phyloP scores from a whole-genome alignment of 2,888 invertebrate species.

The Drosophila kuntzei region DNA sequence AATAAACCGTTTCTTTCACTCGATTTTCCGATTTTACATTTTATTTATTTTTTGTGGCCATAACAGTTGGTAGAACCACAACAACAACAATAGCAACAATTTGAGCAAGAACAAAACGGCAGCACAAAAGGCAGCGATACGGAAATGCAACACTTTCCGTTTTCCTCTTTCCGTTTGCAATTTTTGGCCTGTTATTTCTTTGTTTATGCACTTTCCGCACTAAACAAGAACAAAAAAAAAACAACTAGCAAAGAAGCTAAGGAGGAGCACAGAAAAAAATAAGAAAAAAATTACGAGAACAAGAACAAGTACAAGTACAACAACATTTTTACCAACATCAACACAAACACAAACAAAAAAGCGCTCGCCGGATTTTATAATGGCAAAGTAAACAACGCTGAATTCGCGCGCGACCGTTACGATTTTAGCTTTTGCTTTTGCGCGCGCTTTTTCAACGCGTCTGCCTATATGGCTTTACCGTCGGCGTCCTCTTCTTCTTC shows the following conservation, averaged over 20 bases:
- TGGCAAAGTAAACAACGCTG: slow-evolving; percentile 71
- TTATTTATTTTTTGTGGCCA: slow-evolving; percentile 6
- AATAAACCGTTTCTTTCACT: slow-evolving; percentile 1
- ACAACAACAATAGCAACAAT: slow-evolving; percentile 4
- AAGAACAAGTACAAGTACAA: slow-evolving; percentile 1
- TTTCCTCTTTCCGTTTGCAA: slow-evolving; percentile 61
- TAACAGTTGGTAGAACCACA: slow-evolving; percentile 19
- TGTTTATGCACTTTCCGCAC: slow-evolving; percentile 57
- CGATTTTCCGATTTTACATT: background rate
- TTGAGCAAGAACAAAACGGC: slow-evolving; percentile 6
- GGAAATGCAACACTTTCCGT: slow-evolving; percentile 78
- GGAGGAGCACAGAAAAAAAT: slow-evolving; percentile 1
- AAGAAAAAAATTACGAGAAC: slow-evolving; percentile 6
- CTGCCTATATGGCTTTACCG: slow-evolving; percentile 28
- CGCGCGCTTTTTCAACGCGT: slow-evolving; percentile 73
- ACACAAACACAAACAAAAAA: slow-evolving; percentile 64
- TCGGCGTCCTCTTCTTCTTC: background rate
- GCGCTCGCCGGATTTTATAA: slow-evolving; percentile 69
- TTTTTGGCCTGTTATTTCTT: slow-evolving; percentile 48
- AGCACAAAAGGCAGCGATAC: slow-evolving; percentile 26
- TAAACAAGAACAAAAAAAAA: slow-evolving; percentile 33
- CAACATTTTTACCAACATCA: slow-evolving; percentile 47
- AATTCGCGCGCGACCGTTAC: slow-evolving; percentile 60
- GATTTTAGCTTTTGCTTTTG: slow-evolving; percentile 48
- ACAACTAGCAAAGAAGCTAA: slow-evolving; percentile 7